Conservation (phyloP, 2,113 vertebrate species). For the Actenoides lindsayi region DNA sequence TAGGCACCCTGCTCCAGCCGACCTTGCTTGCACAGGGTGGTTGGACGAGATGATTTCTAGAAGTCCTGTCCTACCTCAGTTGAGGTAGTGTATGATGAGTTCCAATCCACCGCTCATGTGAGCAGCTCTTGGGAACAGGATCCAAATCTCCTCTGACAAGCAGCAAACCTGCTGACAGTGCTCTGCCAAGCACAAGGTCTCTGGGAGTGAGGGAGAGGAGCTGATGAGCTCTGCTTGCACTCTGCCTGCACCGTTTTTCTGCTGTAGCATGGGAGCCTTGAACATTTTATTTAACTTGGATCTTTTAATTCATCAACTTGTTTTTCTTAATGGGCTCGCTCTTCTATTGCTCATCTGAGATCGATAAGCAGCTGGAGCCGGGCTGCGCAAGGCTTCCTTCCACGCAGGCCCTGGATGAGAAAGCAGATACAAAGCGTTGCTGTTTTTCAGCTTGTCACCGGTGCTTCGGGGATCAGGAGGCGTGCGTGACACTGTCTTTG, state of each 20-base stretch:
- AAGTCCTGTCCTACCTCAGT: not conserved
- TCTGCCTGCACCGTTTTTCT: not conserved
- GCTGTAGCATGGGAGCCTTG: not conserved
- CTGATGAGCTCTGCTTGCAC: not conserved
- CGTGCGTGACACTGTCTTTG: conserved; percentile 1
- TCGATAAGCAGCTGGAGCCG: not conserved
- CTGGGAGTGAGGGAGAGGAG: not conserved
- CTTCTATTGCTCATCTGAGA: not conserved
- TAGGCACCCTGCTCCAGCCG: not conserved
- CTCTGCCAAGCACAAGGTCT: not conserved
- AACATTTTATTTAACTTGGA: conserved; percentile 39
- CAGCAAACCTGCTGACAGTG: not conserved
- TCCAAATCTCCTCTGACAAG: not conserved
- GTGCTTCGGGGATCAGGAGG: not conserved
- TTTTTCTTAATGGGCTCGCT: conserved; percentile 25
- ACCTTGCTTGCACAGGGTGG: not conserved
- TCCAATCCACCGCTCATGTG: not conserved
- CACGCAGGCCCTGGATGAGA: not conserved
- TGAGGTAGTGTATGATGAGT: not conserved
- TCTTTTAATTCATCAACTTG: conserved; percentile 49
- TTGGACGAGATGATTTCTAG: not conserved
- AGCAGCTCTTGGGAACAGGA: not conserved
- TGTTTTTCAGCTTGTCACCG: not conserved
- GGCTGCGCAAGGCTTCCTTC: not conserved
- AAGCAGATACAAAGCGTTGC: not conserved